Evolutionary conservation across 2,888 invertebrate species (phyloP).

Genomic region (Saturnia japonica): DNA sequence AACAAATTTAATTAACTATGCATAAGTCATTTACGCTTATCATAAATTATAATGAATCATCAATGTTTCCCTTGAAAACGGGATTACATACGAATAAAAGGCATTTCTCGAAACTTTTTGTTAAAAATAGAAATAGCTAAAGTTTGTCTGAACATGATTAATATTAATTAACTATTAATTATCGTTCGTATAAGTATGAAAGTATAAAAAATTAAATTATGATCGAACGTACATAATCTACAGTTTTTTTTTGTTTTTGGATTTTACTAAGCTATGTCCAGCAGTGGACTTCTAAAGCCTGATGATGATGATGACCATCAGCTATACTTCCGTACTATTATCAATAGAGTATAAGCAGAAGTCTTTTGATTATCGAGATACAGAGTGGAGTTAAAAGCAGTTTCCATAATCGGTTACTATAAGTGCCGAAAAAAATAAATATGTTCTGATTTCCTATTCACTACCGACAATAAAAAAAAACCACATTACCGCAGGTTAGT

Average conservation of each 20-base stretch:
- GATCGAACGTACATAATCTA: too few relatives aligned
- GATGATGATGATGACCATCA: too few relatives aligned
- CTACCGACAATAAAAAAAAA: too few relatives aligned
- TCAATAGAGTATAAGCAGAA: background rate
- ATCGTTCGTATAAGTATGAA: too few relatives aligned
- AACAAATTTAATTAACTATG: conserved; percentile 7
- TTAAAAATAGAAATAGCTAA: background rate
- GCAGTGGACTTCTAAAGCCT: too few relatives aligned
- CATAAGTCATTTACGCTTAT: background rate
- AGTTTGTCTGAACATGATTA: background rate
- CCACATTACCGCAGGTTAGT: too few relatives aligned
- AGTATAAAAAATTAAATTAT: too few relatives aligned
- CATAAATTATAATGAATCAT: conserved; percentile 5
- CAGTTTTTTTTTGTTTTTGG: too few relatives aligned
- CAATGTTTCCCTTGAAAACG: background rate
- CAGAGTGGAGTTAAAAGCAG: background rate
- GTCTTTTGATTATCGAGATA: background rate
- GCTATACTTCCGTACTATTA: too few relatives aligned
- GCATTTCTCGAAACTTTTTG: background rate
- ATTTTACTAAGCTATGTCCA: too few relatives aligned
- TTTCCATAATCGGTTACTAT: background rate
- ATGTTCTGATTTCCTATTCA: too few relatives aligned
- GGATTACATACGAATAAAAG: background rate
- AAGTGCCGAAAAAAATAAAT: background rate
- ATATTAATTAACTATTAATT: background rate